Evolutionary conservation across 2,113 vertebrate species (phyloP), one percentile per base, ranked within the genome.

Genomic region (Nothocercus julius): DNA sequence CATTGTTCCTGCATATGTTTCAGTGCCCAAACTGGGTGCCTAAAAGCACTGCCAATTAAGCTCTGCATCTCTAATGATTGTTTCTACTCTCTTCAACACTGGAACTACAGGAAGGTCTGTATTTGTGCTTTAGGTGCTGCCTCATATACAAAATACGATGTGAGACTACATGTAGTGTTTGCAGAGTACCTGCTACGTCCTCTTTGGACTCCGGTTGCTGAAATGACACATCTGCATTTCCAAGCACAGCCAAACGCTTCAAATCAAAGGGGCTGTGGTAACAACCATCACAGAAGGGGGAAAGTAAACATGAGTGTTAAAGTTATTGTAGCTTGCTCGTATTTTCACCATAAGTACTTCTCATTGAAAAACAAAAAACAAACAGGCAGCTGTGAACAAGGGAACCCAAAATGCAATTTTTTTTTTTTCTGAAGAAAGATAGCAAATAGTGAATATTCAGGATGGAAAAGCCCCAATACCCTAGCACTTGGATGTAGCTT

Each of bases 201-300:
- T 79, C 62, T 84, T 68, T 62, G 81, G 84, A 79, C 34, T 78
- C 80, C 47, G 76, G 76, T 75, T 88, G 56, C 47, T 88, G 59
- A 94, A 93, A 87, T 79, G 67, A 74, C 94, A 73, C 49, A 89
- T 90, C 62, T 84, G 61, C 44, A 66, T 79, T 94, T 96, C 53
- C 91, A 89, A 84, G 62, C 78, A 59, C 15, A 2, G 90, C 66
- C 81, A 94, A 96, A 68, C 20, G 62, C 36, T 73, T 66, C 2
- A 2, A 94, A 90, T 73, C 91, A 89, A 94, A 92, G 84, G 84
- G 36, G 67, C 53, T 89, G 74, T 94, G 78, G 77, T 84, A 89
- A 58, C 10, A 85, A 86, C 58, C 78, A 62, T 73, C 53, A 59
- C 12, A n/a, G 80, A 86, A 79, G 0, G 72, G 72, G 76, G 74